These are phyloP conservation scores for Drosophila teissieri DNA, from an alignment of 1,140 invertebrate species.

Conservation along the genomic window DNA sequence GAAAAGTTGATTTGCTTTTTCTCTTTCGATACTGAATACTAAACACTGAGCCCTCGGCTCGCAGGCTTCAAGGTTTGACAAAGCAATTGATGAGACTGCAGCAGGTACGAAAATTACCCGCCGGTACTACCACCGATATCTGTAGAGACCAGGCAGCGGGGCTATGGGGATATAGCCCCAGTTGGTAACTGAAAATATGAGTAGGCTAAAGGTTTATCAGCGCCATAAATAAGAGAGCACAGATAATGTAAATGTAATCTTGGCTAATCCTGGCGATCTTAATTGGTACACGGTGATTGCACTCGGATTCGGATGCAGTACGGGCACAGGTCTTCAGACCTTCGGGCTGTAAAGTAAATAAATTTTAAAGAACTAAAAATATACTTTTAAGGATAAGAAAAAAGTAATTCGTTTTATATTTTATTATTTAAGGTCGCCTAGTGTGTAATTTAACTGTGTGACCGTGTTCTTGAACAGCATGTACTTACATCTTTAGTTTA, in stretches of 20 bases:
- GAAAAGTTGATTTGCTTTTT: slow-evolving; percentile 64
- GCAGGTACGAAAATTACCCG: slow-evolving; percentile 20
- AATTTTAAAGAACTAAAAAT: neutral
- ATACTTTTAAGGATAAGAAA: neutral
- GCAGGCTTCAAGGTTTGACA: slow-evolving; percentile 68
- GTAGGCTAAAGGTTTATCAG: slow-evolving; percentile 56
- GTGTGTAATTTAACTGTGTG: no score
- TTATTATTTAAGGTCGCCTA: no score
- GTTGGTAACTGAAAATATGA: slow-evolving; percentile 39
- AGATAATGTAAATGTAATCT: slow-evolving; percentile 52
- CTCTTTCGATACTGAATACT: slow-evolving; percentile 13
- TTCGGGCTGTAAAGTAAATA: slow-evolving; percentile 14
- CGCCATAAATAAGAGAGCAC: slow-evolving; percentile 31
- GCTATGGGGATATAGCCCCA: neutral
- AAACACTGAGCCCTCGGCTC: slow-evolving; percentile 30
- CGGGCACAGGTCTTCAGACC: neutral
- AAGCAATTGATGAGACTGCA: slow-evolving; percentile 74
- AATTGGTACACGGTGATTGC: slow-evolving; percentile 35
- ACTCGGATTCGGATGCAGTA: neutral
- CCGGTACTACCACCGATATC: slow-evolving; percentile 5
- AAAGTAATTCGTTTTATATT: no score
- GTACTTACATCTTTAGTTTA: neutral
- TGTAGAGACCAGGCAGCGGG: neutral
- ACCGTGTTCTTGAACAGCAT: no score
- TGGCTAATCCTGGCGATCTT: slow-evolving; percentile 41